A percentile compares a stretch with the other conserved stretches of the same genome.
phyloP scores from a whole-genome alignment of 2,888 invertebrate species.

The Hyposoter dolosus region DNA sequence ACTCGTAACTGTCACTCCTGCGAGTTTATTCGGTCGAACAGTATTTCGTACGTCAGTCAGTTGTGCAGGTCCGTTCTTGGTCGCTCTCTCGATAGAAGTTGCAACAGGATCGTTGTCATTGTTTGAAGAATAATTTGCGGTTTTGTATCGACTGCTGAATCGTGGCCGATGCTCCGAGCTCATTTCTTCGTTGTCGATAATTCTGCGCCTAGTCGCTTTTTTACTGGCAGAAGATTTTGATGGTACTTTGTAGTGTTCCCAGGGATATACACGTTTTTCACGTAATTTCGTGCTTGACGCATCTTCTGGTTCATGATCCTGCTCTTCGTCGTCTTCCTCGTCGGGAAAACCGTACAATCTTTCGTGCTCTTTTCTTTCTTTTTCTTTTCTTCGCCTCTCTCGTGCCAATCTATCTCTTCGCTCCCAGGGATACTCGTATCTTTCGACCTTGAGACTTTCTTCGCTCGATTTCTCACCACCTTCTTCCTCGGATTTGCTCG shows the following conservation, averaged over 20 bases:
- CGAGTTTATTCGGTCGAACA: neutral
- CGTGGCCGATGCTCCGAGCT: conserved; percentile 73
- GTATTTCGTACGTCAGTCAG: neutral
- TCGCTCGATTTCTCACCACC: conserved; percentile 66
- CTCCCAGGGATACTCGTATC: conserved; percentile 83
- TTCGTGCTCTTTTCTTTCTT: conserved; percentile 56
- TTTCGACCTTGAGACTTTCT: conserved; percentile 63
- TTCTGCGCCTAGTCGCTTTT: conserved; percentile 31
- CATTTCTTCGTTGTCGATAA: conserved; percentile 69
- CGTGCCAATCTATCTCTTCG: conserved; percentile 76
- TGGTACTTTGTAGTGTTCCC: conserved; percentile 71
- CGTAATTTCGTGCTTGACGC: conserved; percentile 45
- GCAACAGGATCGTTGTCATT: conserved; percentile 49
- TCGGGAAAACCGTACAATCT: conserved; percentile 48
- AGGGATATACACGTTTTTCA: conserved; percentile 69
- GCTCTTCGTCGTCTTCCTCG: conserved; percentile 62
- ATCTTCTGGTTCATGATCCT: conserved; percentile 68
- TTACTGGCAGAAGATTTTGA: conserved; percentile 44
- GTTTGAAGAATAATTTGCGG: conserved; percentile 6
- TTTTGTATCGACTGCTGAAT: conserved; percentile 77
- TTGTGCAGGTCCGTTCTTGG: neutral
- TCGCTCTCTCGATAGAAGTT: conserved; percentile 31
- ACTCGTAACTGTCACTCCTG: neutral
- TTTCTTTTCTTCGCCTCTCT: conserved; percentile 65
- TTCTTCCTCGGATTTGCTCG: conserved; percentile 67